Conservation (phyloP, 2,888 invertebrate genomes). For the Cheiracanthium punctorium region DNA sequence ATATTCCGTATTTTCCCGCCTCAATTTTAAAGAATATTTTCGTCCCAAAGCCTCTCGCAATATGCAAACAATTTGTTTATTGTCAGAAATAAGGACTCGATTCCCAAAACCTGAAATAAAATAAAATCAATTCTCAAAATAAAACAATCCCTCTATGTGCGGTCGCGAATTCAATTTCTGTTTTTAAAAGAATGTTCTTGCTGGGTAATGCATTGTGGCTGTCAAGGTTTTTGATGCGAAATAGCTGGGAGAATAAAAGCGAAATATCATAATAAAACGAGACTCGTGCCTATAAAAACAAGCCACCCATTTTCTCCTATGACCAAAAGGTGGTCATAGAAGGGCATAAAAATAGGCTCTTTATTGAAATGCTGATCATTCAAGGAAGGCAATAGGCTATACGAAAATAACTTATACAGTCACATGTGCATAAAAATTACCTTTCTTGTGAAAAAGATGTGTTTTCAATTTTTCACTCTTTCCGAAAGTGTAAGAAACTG, state of each 20-base stretch:
- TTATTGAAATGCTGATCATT: slow-evolving; percentile 66
- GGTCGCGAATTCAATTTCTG: slow-evolving; percentile 58
- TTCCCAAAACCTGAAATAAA: slow-evolving; percentile 40
- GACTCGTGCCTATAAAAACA: slow-evolving; percentile 65
- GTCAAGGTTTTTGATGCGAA: slow-evolving; percentile 68
- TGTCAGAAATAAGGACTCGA: slow-evolving; percentile 62
- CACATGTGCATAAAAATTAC: slow-evolving; percentile 42
- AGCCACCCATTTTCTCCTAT: slow-evolving; percentile 48
- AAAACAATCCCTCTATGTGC: slow-evolving; percentile 54
- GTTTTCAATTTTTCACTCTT: not conserved
- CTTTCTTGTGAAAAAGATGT: not conserved
- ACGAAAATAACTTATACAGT: slow-evolving; percentile 39
- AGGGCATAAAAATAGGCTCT: slow-evolving; percentile 59
- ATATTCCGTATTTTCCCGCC: not conserved
- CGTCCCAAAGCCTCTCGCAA: not conserved
- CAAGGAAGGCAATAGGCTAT: slow-evolving; percentile 43
- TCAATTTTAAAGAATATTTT: not conserved
- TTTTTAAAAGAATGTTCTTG: slow-evolving; percentile 51
- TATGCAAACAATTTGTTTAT: slow-evolving; percentile 67
- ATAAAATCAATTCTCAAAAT: slow-evolving; percentile 60
- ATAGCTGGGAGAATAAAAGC: slow-evolving; percentile 62
- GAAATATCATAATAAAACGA: slow-evolving; percentile 68
- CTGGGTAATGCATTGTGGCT: slow-evolving; percentile 57
- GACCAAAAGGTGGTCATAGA: slow-evolving; percentile 55
- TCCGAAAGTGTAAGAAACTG: not conserved